Conservation (phyloP, 2,797 vertebrate species). For the Pempheris klunzingeri region DNA sequence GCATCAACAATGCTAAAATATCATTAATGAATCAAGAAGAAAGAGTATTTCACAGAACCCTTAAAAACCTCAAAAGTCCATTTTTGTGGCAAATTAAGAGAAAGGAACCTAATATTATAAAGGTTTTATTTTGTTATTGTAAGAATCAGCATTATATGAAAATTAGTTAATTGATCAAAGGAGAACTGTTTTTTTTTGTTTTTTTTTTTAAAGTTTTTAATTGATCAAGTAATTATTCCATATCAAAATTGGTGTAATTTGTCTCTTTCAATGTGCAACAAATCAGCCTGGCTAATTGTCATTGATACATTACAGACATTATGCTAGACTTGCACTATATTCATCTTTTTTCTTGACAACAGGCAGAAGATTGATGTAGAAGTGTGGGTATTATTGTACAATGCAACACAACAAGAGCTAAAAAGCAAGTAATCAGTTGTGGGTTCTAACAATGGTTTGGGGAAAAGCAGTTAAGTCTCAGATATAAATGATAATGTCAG, state of each 20-base stretch:
- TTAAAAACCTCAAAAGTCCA: not conserved
- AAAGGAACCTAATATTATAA: not conserved
- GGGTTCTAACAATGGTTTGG: not conserved
- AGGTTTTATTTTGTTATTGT: constrained; percentile 12
- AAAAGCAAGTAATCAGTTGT: constrained; percentile 5
- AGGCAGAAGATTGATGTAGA: constrained; percentile 11
- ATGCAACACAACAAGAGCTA: not conserved
- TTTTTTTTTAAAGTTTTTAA: constrained; percentile 4
- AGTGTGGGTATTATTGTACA: constrained; percentile 4
- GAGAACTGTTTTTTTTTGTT: too few species aligned
- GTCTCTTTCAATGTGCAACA: constrained; percentile 13
- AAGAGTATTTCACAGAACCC: constrained; percentile 7
- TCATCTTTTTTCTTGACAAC: not conserved
- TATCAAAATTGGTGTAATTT: constrained; percentile 28
- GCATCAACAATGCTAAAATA: not conserved
- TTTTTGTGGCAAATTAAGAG: constrained; percentile 4
- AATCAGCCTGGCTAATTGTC: constrained; percentile 24
- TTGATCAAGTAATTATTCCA: constrained; percentile 35
- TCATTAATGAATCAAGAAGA: constrained; percentile 19
- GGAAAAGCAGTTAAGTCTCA: not conserved
- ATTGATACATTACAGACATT: constrained; percentile 35
- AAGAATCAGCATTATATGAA: not conserved
- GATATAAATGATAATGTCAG: not conserved
- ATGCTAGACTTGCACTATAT: not conserved
- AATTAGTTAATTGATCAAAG: not conserved